Percentiles rank a stretch among this genome's conserved stretches.
These are phyloP conservation scores for Benitochromis conjunctus DNA, from an alignment of 2,113 vertebrate species.

Conservation along the genomic window DNA sequence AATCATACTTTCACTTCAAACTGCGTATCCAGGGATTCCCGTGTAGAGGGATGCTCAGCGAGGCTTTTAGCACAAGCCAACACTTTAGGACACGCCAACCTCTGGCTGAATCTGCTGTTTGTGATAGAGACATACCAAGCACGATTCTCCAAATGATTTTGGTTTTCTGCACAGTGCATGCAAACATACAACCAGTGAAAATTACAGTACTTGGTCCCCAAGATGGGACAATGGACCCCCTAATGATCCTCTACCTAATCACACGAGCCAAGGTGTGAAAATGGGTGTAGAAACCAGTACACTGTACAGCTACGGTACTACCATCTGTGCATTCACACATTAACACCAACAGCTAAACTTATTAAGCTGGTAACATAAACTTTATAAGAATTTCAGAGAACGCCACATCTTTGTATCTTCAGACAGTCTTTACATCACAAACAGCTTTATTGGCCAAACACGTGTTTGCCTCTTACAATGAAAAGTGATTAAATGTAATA, in stretches of 20 bases:
- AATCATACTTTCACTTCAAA: background rate
- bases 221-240: too few relatives aligned
- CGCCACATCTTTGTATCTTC: background rate
- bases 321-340: background rate
- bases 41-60: background rate
- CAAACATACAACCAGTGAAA: background rate
- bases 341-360: background rate
- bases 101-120: background rate
- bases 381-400: too few relatives aligned
- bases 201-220: background rate
- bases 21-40: background rate
- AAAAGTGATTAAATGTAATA: background rate
- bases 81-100: background rate
- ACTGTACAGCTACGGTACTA: rapidly evolving
- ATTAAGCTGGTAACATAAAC: too few relatives aligned
- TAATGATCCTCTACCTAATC: too few relatives aligned
- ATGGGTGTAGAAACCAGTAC: too few relatives aligned
- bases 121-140: background rate
- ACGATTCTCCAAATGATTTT: rapidly evolving
- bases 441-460: background rate
- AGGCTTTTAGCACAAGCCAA: rapidly evolving
- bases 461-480: background rate
- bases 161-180: background rate
- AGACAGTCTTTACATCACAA: background rate
- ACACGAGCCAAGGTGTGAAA: too few relatives aligned